A percentile compares a stretch with the other conserved stretches of the same genome.
Evolutionary conservation across 2,113 vertebrate species (phyloP).

Genomic region (Oriolus oriolus): DNA sequence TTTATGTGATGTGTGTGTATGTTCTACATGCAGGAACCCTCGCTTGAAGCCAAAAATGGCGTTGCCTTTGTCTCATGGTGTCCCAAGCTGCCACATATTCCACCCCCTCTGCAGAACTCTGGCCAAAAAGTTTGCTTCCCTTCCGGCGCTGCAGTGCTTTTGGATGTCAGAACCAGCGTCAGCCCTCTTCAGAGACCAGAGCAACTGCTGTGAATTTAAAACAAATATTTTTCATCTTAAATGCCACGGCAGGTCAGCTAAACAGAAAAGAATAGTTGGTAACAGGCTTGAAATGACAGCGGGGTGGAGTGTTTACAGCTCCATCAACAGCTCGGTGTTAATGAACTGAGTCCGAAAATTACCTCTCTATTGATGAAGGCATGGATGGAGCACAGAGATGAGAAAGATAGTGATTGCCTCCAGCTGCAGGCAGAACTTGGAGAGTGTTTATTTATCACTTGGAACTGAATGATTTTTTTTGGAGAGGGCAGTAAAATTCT

Average conservation of each 20-base stretch:
- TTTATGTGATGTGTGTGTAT: neutral
- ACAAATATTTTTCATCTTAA: conserved; percentile 59
- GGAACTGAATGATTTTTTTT: conserved; percentile 1
- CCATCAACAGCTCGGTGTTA: conserved; percentile 52
- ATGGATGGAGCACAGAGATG: conserved; percentile 22
- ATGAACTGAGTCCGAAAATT: conserved; percentile 63
- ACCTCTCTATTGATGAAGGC: conserved; percentile 50
- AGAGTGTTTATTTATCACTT: conserved; percentile 57
- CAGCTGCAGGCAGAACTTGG: conserved; percentile 10
- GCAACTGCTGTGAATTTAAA: conserved; percentile 66
- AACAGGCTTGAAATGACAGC: conserved; percentile 16
- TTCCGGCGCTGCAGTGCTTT: neutral
- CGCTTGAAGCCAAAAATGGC: neutral
- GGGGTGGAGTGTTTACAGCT: conserved; percentile 60
- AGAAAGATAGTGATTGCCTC: conserved; percentile 32
- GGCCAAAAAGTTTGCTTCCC: conserved; percentile 21
- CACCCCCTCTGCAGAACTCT: neutral
- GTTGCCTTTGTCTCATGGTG: neutral
- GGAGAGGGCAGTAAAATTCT: conserved; percentile 15
- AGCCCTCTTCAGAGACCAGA: conserved; percentile 40
- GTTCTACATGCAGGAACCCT: neutral
- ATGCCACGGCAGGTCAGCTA: conserved; percentile 35
- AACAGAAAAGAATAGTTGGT: conserved; percentile 51
- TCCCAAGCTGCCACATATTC: neutral
- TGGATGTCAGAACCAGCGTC: conserved; percentile 38